Conservation (phyloP, 2,888 invertebrate genomes). For the Neoitamus cyanurus region DNA sequence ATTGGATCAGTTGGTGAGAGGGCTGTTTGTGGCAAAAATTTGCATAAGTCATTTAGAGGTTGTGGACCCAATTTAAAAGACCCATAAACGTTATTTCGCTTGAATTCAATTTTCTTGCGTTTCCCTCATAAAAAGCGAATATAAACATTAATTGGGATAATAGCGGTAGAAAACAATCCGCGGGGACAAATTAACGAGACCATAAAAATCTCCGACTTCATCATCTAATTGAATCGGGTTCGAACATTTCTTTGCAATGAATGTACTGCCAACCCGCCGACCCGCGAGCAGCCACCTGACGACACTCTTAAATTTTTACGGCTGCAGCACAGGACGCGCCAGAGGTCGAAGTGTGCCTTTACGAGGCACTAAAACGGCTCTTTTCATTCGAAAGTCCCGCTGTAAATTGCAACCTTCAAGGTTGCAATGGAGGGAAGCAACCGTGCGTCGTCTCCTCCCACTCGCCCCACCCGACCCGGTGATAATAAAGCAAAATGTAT, state of each 20-base stretch:
- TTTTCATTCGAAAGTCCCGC: not conserved
- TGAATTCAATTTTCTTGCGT: not conserved
- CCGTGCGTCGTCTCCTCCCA: too few relatives aligned
- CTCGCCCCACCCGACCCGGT: not conserved
- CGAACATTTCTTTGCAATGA: not conserved
- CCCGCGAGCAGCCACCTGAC: not conserved
- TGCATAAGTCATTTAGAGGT: not conserved
- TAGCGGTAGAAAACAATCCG: not conserved
- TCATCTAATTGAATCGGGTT: constrained; percentile 25
- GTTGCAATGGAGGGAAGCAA: not conserved
- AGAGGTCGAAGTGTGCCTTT: not conserved
- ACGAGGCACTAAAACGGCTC: constrained; percentile 30
- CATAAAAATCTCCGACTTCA: constrained; percentile 10
- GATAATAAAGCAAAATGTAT: constrained; percentile 3
- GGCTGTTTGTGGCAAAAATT: not conserved
- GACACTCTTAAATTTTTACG: constrained; percentile 23
- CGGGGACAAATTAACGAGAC: constrained; percentile 4
- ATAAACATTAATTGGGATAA: not conserved
- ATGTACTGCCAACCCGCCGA: not conserved
- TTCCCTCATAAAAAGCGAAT: not conserved
- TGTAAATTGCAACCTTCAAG: constrained; percentile 7
- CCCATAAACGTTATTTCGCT: not conserved
- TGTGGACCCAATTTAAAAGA: not conserved
- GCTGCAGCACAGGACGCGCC: not conserved
- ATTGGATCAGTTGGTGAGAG: not conserved